Percentiles rank a stretch among this genome's conserved stretches.
These are phyloP conservation scores for Podarcis siculus DNA, from an alignment of 2,797 vertebrate species.

Conservation along the genomic window DNA sequence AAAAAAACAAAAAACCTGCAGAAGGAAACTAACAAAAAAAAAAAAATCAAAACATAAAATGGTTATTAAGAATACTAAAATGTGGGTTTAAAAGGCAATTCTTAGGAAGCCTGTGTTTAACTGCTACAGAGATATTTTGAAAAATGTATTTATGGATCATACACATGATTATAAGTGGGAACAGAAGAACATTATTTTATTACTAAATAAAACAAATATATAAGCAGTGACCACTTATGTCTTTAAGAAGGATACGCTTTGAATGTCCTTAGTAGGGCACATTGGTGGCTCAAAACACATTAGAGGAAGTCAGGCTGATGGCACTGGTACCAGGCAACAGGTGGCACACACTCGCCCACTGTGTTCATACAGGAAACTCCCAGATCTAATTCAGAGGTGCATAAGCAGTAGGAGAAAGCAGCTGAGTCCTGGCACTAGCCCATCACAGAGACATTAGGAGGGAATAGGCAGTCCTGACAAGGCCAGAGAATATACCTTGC, in stretches of 20 bases:
- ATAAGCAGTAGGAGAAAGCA: background rate
- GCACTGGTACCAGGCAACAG: background rate
- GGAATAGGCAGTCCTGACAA: background rate
- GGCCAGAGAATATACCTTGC: background rate
- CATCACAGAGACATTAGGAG: background rate
- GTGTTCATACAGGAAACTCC: too few species aligned
- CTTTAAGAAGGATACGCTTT: constrained; percentile 19
- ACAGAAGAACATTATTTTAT: constrained; percentile 67
- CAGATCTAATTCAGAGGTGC: too few species aligned
- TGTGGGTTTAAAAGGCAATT: constrained; percentile 36
- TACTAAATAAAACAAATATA: constrained; percentile 66
- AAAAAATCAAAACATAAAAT: constrained; percentile 53
- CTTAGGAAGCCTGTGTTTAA: constrained; percentile 34
- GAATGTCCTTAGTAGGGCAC: background rate
- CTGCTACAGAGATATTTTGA: constrained; percentile 54
- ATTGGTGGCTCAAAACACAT: background rate
- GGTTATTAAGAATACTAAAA: constrained; percentile 63
- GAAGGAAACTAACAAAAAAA: constrained; percentile 24
- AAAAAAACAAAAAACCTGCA: constrained; percentile 36
- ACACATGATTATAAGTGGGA: constrained; percentile 49
- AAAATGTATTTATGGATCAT: constrained; percentile 56
- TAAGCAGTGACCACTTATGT: constrained; percentile 43
- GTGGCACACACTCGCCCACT: background rate
- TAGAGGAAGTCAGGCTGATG: background rate
- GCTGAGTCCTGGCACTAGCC: background rate